These are phyloP conservation scores for Phaenicophaeus curvirostris DNA, from an alignment of 2,797 vertebrate genomes.

Conservation along the genomic window DNA sequence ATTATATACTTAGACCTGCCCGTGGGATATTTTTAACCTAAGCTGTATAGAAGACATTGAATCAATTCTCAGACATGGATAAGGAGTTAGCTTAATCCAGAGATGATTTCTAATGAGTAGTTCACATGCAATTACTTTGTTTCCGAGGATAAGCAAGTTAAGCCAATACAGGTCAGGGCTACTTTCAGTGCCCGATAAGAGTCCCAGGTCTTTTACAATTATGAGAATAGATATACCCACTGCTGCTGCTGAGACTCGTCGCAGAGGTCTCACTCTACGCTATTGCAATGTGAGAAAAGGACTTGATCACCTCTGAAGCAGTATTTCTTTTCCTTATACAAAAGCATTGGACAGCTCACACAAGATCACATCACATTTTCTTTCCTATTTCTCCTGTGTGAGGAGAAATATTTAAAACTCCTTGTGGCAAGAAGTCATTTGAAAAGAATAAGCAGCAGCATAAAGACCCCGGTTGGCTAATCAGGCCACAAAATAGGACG, in stretches of 20 bases:
- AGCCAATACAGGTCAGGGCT: neutral
- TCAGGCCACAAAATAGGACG: neutral
- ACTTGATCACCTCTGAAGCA: neutral
- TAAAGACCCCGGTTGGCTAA: neutral
- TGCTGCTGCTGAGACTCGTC: neutral
- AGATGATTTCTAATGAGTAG: conserved; percentile 28
- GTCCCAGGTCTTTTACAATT: neutral
- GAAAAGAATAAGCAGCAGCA: neutral
- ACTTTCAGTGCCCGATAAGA: neutral
- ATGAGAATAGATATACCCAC: neutral
- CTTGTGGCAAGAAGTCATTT: neutral
- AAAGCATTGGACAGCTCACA: neutral
- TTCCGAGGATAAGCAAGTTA: conserved; percentile 33
- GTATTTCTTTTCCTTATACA: neutral
- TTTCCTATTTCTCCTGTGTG: neutral
- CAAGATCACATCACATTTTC: neutral
- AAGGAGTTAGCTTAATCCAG: conserved; percentile 24
- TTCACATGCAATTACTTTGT: conserved; percentile 26
- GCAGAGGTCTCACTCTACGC: neutral
- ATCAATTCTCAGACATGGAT: conserved; percentile 8
- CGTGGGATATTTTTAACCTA: neutral
- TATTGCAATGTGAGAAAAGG: neutral
- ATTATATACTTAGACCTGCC: neutral
- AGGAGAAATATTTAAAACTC: neutral
- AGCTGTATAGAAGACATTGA: neutral